Percentiles rank a stretch among this genome's conserved stretches.
Evolutionary conservation across 1,140 invertebrate species (phyloP).

Genomic region (Phymastichus coffea): DNA sequence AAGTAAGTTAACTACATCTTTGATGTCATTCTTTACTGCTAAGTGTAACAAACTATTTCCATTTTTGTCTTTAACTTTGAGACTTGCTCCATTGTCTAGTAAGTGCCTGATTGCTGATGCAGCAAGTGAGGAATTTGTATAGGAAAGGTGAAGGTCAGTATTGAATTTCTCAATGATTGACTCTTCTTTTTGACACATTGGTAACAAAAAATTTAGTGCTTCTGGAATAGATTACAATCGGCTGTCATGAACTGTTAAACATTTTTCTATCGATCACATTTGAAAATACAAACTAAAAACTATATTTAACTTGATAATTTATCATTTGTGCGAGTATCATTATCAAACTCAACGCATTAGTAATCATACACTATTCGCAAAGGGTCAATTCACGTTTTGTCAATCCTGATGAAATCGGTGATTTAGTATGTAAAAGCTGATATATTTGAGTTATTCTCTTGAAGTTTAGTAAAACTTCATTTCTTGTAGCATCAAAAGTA

Average conservation of each 20-base stretch:
- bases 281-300: slow-evolving; percentile 44
- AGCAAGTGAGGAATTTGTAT: not conserved
- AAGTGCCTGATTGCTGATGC: slow-evolving; percentile 13
- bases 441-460: too few species aligned
- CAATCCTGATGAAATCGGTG: too few species aligned
- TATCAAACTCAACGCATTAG: too few species aligned
- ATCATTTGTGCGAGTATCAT: too few species aligned
- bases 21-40: slow-evolving; percentile 19
- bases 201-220: slow-evolving; percentile 17
- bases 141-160: slow-evolving; percentile 2
- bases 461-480: too few species aligned
- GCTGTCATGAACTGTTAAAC: too few species aligned
- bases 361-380: too few species aligned
- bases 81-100: slow-evolving; percentile 4
- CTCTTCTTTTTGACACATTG: slow-evolving; percentile 7
- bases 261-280: too few species aligned
- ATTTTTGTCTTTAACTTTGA: slow-evolving; percentile 22
- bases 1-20: slow-evolving; percentile 17
- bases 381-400: too few species aligned
- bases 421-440: too few species aligned
- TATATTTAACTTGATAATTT: not conserved
- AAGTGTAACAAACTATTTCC: slow-evolving; percentile 23
- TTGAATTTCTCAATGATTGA: not conserved
- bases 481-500: too few species aligned
- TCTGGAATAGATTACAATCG: too few species aligned